Conservation (phyloP, 2,888 invertebrate species). For the Scaptomyza tumidula region DNA sequence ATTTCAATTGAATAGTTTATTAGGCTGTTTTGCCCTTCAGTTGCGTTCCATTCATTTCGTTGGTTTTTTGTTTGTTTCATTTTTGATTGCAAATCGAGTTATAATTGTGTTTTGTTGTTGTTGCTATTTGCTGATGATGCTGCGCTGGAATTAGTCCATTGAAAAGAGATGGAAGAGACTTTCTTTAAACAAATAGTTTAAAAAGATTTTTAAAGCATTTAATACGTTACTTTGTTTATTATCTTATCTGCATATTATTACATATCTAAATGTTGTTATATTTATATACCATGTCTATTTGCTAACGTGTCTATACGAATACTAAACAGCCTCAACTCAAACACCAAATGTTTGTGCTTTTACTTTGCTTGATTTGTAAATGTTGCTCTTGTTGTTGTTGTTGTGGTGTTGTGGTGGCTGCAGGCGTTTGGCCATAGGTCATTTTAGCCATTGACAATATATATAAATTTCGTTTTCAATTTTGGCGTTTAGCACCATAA, state of each 20-base stretch:
- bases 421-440: constrained; percentile 14
- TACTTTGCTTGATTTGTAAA: neutral
- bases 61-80: constrained; percentile 10
- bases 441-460: constrained; percentile 52
- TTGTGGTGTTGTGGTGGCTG: neutral
- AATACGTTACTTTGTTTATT: too few relatives aligned
- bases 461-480: constrained; percentile 69
- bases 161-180: neutral
- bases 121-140: constrained; percentile 10
- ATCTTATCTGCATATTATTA: neutral
- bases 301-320: neutral
- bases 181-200: neutral
- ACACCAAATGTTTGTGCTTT: neutral
- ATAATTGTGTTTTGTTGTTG: constrained; percentile 25
- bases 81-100: constrained; percentile 37
- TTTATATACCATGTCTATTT: neutral
- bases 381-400: neutral
- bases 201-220: neutral
- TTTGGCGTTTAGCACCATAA: constrained; percentile 34
- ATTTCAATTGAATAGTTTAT: constrained; percentile 23
- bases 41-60: constrained; percentile 15
- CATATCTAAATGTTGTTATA: neutral
- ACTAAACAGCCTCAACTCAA: constrained; percentile 3
- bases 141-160: too few relatives aligned
- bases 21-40: neutral